Evolutionary conservation across 2,113 vertebrate genomes (phyloP).

Genomic region (Bos indicus): DNA sequence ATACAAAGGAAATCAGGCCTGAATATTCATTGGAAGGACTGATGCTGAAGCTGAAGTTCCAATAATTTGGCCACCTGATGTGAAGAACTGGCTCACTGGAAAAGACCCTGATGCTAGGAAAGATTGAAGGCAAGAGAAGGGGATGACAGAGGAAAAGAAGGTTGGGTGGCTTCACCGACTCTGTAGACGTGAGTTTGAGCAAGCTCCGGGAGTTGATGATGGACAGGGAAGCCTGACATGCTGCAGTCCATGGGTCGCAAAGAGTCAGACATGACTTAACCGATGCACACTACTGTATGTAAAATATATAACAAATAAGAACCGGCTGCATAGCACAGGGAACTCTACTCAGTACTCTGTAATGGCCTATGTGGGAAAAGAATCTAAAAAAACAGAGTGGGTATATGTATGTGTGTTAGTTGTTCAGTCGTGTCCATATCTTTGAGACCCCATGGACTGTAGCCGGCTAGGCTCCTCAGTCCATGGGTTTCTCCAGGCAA

Average conservation of each 20-base stretch:
- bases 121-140: not conserved
- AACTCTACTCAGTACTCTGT: not conserved
- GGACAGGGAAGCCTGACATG: not conserved
- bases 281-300: not conserved
- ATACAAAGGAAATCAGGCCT: not conserved
- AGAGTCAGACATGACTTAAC: not conserved
- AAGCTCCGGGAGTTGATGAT: not conserved
- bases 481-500: not conserved
- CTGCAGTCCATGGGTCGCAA: not conserved
- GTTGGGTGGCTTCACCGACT: not conserved
- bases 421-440: not conserved
- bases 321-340: not conserved
- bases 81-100: not conserved
- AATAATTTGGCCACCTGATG: not conserved
- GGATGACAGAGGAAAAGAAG: not conserved
- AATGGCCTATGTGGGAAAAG: not conserved
- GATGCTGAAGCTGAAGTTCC: not conserved
- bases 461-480: not conserved
- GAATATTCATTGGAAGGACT: not conserved
- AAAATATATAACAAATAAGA: not conserved
- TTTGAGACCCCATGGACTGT: not conserved
- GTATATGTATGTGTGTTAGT: not conserved
- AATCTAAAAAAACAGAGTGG: not conserved
- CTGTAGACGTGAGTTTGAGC: not conserved
- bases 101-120: not conserved